A percentile compares a stretch with the other conserved stretches of the same genome.
phyloP scores from a whole-genome alignment of 35 echinoderm and acorn worm genomes.

The Amphiura filiformis region DNA sequence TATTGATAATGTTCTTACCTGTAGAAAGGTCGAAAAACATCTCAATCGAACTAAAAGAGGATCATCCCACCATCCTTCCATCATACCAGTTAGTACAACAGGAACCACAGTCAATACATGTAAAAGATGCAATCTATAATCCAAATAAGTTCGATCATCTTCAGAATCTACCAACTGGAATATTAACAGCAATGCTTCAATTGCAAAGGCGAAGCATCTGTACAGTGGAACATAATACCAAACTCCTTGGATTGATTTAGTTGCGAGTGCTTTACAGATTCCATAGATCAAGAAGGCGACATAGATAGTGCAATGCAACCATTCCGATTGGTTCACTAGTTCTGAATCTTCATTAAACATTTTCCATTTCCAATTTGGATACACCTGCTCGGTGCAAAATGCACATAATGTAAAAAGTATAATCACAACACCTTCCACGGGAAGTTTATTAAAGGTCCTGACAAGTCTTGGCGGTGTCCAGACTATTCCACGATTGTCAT shows the following conservation, averaged over 20 bases:
- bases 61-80: constrained; percentile 10
- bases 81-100: not conserved
- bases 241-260: not conserved
- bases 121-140: not conserved
- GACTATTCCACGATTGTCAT: not conserved
- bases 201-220: not conserved
- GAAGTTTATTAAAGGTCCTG: not conserved
- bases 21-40: not conserved
- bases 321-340: not conserved
- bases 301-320: not conserved
- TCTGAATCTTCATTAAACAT: not conserved
- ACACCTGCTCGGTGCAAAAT: not conserved
- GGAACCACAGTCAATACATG: not conserved
- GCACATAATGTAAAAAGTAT: not conserved
- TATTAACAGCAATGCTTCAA: not conserved
- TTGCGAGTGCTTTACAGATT: not conserved
- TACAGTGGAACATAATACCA: not conserved
- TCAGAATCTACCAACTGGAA: not conserved
- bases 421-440: not conserved
- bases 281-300: not conserved
- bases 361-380: not conserved
- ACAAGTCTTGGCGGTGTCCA: not conserved
- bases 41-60: not conserved
- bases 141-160: not conserved
- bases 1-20: not conserved